Base-by-base conservation (phyloP, 2,888 invertebrate species). In the Andrena trimmerana region DNA sequence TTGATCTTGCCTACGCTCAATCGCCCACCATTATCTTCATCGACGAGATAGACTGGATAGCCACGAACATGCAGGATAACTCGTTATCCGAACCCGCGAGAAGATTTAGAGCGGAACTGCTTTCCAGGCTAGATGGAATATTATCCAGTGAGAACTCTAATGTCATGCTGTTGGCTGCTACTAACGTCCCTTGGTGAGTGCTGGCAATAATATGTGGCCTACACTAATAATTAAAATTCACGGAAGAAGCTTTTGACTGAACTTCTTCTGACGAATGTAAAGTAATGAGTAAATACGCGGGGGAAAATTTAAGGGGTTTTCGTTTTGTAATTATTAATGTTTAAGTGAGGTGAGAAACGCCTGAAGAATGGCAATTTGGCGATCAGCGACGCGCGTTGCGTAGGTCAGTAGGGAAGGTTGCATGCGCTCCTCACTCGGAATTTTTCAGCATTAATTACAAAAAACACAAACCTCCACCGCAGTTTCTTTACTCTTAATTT, bases 21-120 rank as follows among this genome's bases (percentile, higher is more conserved):
- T 96, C 98, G 0, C 99, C 99, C 0, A 97, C 98, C 0, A 97
- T 98, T 10, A 97, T 99, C 90, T 99, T 99, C 94, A 96, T 99
- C 67, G 99, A 99, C 92, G 99, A 99, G 94, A 95, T 99, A 78
- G 99, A 99, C 92, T 97, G 98, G 16, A 94, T 99, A 48, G 97
- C 97, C 27, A 96, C 97, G 2, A 92, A 95, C 68, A 94, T 93
- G 2, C 85, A 85, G 2, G 80, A 84, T 13, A 78, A 85, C 20
- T 84, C 84, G 3, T 81, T 86, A 2, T 96, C 96, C 1, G 94
- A 96, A 13, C 93, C 95, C 0, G 96, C 96, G 0, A 95, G 97
- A 79, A 95, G 99, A 75, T 97, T 99, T 92, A 98, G 98, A 95
- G 97, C 98, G 67, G 98, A 99, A 94, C 95, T 99, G 27, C 95